These are phyloP conservation scores for Calliphora vicina DNA, from an alignment of 1,140 invertebrate genomes.

Conservation along the genomic window DNA sequence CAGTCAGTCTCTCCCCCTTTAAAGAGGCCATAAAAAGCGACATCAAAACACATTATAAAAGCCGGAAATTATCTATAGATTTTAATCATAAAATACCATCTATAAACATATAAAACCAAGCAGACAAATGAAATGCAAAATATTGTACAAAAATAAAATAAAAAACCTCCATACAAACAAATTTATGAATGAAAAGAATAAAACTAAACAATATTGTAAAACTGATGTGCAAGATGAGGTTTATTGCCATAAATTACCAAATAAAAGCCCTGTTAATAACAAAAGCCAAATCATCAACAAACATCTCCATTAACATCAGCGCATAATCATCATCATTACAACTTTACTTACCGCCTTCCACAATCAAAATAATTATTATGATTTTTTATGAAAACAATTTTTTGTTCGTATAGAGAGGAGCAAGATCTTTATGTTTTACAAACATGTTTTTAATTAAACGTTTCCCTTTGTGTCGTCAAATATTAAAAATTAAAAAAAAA, in stretches of 20 bases:
- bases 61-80: slow-evolving; percentile 32
- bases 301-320: background rate
- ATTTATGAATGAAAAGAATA: no score
- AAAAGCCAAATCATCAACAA: background rate
- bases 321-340: background rate
- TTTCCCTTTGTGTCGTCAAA: background rate
- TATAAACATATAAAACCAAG: background rate
- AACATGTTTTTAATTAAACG: slow-evolving; percentile 1
- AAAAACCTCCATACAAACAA: no score
- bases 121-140: no score
- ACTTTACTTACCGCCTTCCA: no score
- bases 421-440: background rate
- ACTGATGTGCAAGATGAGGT: no score
- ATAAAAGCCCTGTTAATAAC: slow-evolving; percentile 12
- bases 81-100: slow-evolving; percentile 20
- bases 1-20: background rate
- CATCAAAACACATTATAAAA: slow-evolving; percentile 11
- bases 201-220: no score
- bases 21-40: background rate
- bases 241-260: background rate
- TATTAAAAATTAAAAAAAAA: no score
- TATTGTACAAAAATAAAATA: no score
- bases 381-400: no score
- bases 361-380: no score
- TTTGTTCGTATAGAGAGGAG: background rate